Evolutionary conservation across 92 coral and sea anemone genomes (phyloP).

Genomic region (Umimayanthus chanpuru): DNA sequence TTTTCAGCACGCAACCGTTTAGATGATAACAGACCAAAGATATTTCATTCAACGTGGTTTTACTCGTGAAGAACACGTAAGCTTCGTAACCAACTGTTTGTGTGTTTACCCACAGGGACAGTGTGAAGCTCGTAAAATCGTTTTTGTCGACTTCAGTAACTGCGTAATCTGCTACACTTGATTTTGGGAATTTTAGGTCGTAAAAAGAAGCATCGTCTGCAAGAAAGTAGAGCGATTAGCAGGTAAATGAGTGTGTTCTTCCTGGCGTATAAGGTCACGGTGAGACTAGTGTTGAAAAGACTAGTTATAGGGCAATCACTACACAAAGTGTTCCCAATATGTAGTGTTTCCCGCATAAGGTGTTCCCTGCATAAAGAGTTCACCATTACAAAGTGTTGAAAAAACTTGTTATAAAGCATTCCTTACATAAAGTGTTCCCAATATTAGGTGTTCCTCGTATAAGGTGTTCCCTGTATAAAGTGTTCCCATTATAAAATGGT

Average conservation of each 20-base stretch:
- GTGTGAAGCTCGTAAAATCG: neutral
- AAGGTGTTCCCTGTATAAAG: no score
- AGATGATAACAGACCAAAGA: neutral
- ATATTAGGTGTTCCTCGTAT: no score
- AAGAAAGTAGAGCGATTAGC: neutral
- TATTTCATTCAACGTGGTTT: neutral
- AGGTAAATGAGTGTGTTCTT: neutral
- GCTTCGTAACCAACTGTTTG: neutral
- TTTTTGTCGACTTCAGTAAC: neutral
- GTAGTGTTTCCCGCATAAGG: no score
- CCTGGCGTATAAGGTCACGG: no score
- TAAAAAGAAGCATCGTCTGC: constrained; percentile 10
- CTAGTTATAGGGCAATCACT: no score
- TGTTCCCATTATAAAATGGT: no score
- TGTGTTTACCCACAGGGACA: constrained; percentile 7
- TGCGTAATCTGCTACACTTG: neutral
- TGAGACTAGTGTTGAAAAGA: no score
- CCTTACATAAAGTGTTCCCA: no score
- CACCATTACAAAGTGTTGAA: no score
- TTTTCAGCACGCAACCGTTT: neutral
- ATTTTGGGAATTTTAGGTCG: neutral
- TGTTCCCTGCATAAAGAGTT: no score
- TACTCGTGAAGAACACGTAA: neutral
- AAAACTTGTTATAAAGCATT: no score
- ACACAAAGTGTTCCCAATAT: no score